Conservation (phyloP, 2,888 invertebrate species). For the Drosophila aldrichi region DNA sequence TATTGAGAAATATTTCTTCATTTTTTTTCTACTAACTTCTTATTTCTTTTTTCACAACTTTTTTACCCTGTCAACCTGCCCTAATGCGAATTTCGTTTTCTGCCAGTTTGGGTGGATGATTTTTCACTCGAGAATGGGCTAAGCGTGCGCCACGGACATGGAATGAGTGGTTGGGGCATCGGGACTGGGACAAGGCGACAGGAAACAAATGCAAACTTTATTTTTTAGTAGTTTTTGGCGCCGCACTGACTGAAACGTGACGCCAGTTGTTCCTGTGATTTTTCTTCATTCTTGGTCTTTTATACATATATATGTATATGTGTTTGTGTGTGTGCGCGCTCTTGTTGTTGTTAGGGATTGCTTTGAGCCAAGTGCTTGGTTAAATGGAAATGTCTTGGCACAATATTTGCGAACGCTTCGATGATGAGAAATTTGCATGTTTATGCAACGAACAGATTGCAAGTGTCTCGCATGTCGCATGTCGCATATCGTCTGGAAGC, state of each 20-base stretch:
- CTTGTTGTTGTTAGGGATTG: conserved; percentile 21
- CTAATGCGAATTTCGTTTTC: conserved; percentile 38
- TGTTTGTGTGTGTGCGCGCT: background rate
- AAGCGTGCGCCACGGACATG: background rate
- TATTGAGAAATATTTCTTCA: background rate
- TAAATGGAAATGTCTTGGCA: conserved; percentile 68
- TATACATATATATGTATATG: background rate
- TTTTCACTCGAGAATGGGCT: conserved; percentile 8
- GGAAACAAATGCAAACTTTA: conserved; percentile 79
- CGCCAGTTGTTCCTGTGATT: conserved; percentile 29
- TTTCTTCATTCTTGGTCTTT: conserved; percentile 13
- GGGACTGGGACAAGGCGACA: conserved; percentile 64
- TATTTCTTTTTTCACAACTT: background rate
- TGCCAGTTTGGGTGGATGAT: conserved; percentile 37
- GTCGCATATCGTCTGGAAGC: conserved; percentile 3
- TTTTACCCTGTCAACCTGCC: conserved; percentile 48
- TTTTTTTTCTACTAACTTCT: background rate
- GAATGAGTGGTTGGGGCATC: background rate
- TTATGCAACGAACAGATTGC: conserved; percentile 54
- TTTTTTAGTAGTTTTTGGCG: conserved; percentile 82
- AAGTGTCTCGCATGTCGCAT: conserved; percentile 28
- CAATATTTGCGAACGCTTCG: conserved; percentile 60
- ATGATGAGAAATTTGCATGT: conserved; percentile 64
- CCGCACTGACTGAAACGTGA: conserved; percentile 63
- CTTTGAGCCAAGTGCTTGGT: conserved; percentile 19